phyloP scores from a whole-genome alignment of 2,113 vertebrate species.

The Falco punctatus region DNA sequence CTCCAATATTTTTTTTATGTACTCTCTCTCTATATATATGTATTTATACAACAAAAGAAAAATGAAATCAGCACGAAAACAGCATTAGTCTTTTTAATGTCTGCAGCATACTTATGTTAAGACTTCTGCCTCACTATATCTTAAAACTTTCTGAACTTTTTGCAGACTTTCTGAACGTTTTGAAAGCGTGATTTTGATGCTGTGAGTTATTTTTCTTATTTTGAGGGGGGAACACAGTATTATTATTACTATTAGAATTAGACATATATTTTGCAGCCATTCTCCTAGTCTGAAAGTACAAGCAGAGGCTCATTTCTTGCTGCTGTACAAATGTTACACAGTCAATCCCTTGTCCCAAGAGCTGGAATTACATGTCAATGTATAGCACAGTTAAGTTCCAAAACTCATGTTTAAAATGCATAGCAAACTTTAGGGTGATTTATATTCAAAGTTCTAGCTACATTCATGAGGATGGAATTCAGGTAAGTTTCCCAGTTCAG shows the following conservation, averaged over 20 bases:
- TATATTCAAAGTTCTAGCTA: not conserved
- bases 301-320: not conserved
- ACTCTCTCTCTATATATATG: not conserved
- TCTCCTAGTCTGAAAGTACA: not conserved
- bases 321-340: not conserved
- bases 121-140: not conserved
- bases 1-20: conserved; percentile 19
- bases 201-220: not conserved
- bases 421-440: not conserved
- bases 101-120: not conserved
- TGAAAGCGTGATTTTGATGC: not conserved
- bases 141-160: conserved; percentile 36
- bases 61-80: not conserved
- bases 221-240: no score
- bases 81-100: conserved; percentile 35
- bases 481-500: not conserved
- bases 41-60: conserved; percentile 39
- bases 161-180: not conserved
- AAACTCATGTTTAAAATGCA: not conserved
- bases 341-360: not conserved
- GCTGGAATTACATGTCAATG: not conserved
- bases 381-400: not conserved
- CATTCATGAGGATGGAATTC: not conserved
- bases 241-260: not conserved
- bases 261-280: not conserved